Evolutionary conservation across 2,113 vertebrate species (phyloP), one percentile per base, ranked within the genome.

Genomic region (Oryzias javanicus): DNA sequence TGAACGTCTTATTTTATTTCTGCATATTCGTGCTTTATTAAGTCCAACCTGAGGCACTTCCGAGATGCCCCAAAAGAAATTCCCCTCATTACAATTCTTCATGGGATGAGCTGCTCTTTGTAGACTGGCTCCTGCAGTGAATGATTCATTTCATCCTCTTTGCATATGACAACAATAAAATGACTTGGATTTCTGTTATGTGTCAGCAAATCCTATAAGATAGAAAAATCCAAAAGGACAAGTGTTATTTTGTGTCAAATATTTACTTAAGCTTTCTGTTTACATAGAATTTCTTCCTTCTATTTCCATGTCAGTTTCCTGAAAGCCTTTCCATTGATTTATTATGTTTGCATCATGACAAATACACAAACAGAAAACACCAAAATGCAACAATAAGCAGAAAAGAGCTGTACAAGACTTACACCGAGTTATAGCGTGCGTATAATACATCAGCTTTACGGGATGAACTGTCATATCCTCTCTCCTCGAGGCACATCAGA

Each of bases 401-500:
- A 65, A 74, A 73, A 58, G 2, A 68, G 24, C 14, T 51, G 62
- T 52, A 71, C n/a, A 63, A 52, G 55, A 60, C 44, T 12, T 16
- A n/a, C 25, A 61, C 72, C 66, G 58, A 14, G 18, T 60, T 70
- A 64, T 48, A 72, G 51, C 54, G 29, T 64, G 60, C 55, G 47
- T 68, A 51, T 72, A 72, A 77, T 77, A 73, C 64, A 67, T 81
- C 60, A 62, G 35, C 80, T 75, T 29, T 58, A 50, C 78, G 27
- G 54, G 72, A 70, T 80, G 61, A 85, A 50, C 44, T 83, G 74
- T 72, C 78, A 80, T 53, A 67, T 63, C 55, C 27, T 61, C 41
- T 63, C 42, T 65, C 4, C 54, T 54, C 17, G 1, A 56, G 46
- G 42, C 18, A 48, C 47, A 64, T 78, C 42, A 61, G 49, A 80